Evolutionary conservation across 2,113 vertebrate genomes (phyloP), one percentile per base, ranked within the genome.

Genomic region (Solea senegalensis): DNA sequence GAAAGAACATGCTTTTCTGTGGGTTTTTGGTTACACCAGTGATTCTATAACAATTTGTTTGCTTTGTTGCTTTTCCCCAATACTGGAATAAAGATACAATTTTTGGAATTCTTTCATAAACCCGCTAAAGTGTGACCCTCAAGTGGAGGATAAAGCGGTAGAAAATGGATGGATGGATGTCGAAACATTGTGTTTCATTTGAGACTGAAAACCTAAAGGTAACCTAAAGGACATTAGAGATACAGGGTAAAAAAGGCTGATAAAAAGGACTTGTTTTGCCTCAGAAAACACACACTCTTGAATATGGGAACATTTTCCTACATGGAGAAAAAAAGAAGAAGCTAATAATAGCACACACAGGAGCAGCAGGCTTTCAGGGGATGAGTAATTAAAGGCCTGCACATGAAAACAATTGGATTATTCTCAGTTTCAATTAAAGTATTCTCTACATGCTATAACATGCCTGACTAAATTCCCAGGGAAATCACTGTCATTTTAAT

Each of bases 361-460:
- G 49, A 60, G 54, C 51, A 73, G 39, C 44, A 60, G 53, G 46
- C 69, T 76, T 65, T 72, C 12, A 60, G 14, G 9, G 56, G 56
- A 49, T 14, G 13, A 49, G 26, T 69, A 59, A 81, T 80, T 73
- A 79, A 48, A 60, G 53, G 41, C 0, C 26, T 49, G 28, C 52
- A 65, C 45, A 39, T 60, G 54, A 13, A 76, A 76, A 67, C 45
- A 73, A 73, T 26, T 46, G 28, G 73, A 53, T 80, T 28, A 69
- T 58, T 56, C 12, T 3, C 14, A 3, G 12, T 64, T 76, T 65
- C n/a, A 54, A 40, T 44, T 5, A 34, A 41, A 41, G 41, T 43
- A 41, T 15, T 9, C 15, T 46, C 51, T 51, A 27, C 66, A 49
- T 60, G 41, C 16, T 65, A 43, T 40, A 62, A 27, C 46, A 56